Evolutionary conservation across 2,888 invertebrate genomes (phyloP).

Genomic region (Apamea sordens): DNA sequence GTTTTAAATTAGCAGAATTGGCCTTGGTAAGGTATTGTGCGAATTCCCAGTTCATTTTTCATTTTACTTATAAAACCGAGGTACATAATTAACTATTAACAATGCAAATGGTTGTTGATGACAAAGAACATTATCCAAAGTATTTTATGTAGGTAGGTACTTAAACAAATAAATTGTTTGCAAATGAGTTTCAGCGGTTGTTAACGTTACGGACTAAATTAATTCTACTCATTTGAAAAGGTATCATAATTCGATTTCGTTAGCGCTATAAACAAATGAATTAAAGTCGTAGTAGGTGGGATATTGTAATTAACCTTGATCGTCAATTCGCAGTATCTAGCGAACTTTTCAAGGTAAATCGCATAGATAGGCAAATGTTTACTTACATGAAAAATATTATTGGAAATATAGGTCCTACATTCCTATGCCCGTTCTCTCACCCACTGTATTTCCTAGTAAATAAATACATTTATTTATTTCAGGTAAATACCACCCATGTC

Average conservation of each 20-base stretch:
- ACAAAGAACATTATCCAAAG: background rate
- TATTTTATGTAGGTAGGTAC: background rate
- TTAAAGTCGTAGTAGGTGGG: slow-evolving; percentile 10
- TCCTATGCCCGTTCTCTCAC: background rate
- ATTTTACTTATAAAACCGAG: background rate
- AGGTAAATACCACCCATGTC: background rate
- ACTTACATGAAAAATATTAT: slow-evolving; percentile 16
- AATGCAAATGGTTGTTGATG: slow-evolving; percentile 1
- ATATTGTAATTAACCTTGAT: slow-evolving; percentile 33
- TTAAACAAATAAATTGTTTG: background rate
- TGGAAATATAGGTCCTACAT: background rate
- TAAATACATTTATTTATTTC: background rate
- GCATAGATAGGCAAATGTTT: slow-evolving; percentile 14
- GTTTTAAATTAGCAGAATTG: too few species aligned
- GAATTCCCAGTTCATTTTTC: background rate
- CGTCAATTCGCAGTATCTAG: slow-evolving; percentile 22
- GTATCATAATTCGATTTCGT: slow-evolving; percentile 18
- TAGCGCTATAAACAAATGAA: slow-evolving; percentile 22
- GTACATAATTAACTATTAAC: background rate
- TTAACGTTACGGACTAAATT: background rate
- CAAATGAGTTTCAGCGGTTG: slow-evolving; percentile 15
- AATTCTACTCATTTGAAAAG: slow-evolving; percentile 28
- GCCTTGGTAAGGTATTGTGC: too few species aligned
- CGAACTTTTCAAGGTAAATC: slow-evolving; percentile 37
- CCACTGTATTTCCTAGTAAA: background rate